Base-by-base conservation (phyloP, 2,113 vertebrate genomes). In the Crotophaga sulcirostris region DNA sequence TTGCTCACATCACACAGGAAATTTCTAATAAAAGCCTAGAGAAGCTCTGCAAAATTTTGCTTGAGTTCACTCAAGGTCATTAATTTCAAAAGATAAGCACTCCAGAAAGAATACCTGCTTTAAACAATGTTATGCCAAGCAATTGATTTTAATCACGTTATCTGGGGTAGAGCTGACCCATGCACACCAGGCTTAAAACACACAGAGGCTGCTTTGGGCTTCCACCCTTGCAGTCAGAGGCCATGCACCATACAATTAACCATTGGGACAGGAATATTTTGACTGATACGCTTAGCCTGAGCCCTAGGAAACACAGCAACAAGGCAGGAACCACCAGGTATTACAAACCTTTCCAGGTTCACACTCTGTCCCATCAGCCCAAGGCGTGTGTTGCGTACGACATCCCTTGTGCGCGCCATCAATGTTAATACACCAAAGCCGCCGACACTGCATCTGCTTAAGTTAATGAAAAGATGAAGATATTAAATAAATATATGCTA, bases 291-390 rank as follows among this genome's bases (percentile, higher is more conserved):
- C 26, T 77, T 45, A 89, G 42, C 29, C 42, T 16, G 13, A 84
- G 23, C 19, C 13, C n/a, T 11, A 24, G 49, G 25, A 95, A 89
- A 87, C 4, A 49, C 0, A 64, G 31, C 25, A 62, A 77, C 0
- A 0, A 88, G 24, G 24, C 42, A 77, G 3, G 10, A 82, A 64
- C 9, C 56, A 49, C 6, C 20, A 64, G 40, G 31, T n/a, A 17
- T 51, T 86, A 96, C 98, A 96, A 97, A 98, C 99, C 99, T 99
- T 99, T 97, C 99, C 99, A 21, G 98, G 97, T 64, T 98, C 98
- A 90, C 99, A 99, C 83, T 99, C 99, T 1, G 99, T 99, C 47
- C 99, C 99, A 1, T 99, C 99, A 10, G 99, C 99, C 99, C 99
- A 99, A 13, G 99, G 99, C 10, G 99, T 99, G 97, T 99, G 99